Evolutionary conservation across 1,140 invertebrate species (phyloP), one percentile per base, ranked within the genome.

Genomic region (Euglossa dilemma): DNA sequence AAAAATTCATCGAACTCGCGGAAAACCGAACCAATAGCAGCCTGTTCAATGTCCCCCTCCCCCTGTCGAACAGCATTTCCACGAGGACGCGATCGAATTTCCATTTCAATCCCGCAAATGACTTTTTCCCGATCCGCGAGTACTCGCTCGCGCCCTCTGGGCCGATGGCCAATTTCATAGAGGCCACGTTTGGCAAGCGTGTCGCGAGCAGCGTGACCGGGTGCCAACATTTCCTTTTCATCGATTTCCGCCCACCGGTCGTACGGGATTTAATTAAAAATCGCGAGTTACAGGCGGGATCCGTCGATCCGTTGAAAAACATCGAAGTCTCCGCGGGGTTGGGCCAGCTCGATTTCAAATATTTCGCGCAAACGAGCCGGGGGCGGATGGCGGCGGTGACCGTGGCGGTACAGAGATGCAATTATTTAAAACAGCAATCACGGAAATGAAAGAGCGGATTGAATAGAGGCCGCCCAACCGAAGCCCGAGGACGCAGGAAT

Each of bases 361-460:
- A 85, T 85, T 83, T 87, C 86, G 78, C 81, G 81, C 87, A 87
- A 91, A 89, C 86, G 83, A 67, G 71, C 70, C 43, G 73, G 76
- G 84, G 56, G 43, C 69, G 14, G 28, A 23, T 11, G 11, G 5
- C 11, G 36, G 8, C 5, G 20, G 63, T 6, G 20, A 28, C 61
- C 81, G 74, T 14, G 57, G 45, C 16, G 71, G 43, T 25, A 75
- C 18, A 86, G 83, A 82, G 83, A 88, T 84, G 92, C 91, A 94
- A 93, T 94, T 93, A 93, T 93, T 92, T 93, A 93, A 93, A 94
- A 93, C 87, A 93, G 91, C 92, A 93, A 94, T 94, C 92, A 93
- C 83, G 91, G 87, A 93, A 92, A 93, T 93, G 92, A 93, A 93
- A 94, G 91, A 92, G 92, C 86, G 86, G 81, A 91, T 89, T 89